Base-by-base conservation (phyloP, 2,888 invertebrate genomes). In the Troglohyphantes excavatus region DNA sequence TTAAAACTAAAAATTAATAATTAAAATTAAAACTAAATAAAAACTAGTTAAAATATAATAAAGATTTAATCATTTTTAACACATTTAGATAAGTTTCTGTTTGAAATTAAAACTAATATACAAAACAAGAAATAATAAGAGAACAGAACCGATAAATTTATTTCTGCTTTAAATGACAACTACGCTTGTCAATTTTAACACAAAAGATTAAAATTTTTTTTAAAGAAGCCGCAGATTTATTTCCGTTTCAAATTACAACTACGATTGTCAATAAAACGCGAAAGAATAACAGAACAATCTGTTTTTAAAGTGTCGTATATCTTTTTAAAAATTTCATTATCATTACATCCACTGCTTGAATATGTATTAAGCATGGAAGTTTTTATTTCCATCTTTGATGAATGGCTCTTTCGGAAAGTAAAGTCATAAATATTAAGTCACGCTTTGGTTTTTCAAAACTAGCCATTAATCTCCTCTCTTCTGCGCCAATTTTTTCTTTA, bases 371-470 rank as follows among this genome's bases (percentile, higher is more conserved):
- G 67, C 23, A 27, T 27, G 11, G 21, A 23, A 65, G 2, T 27
- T 46, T 29, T 79, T 67, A 23, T 67, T 78, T 43, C 26, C 33
- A 23, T 17, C 13, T 19, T 29, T 79, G 79, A 79, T 79, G 79
- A 79, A 79, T 79, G 79, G 26, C 67, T 79, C 79, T 79, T 79
- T 79, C 67, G 43, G 27, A 79, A 79, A 79, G 79, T 68, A 79
- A 79, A 79, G 79, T 68, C 79, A 79, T 79, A 79, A 79, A 79
- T 79, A 79, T 79, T 68, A 79, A 79, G 79, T 43, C 29, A 29
- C 79, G 67, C 53, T 68, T 68, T 67, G 46, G 61, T 79, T 79
- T 79, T 79, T 63, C 33, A 79, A 79, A 59, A 79, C 21, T 79
- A 79, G 79, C 79, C 68, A 79, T 79, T 79, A 79, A 79, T 79